A percentile compares a stretch with the other conserved stretches of the same genome.
Evolutionary conservation across 2,888 invertebrate species (phyloP).

Genomic region (Aspidiotus rigidus): DNA sequence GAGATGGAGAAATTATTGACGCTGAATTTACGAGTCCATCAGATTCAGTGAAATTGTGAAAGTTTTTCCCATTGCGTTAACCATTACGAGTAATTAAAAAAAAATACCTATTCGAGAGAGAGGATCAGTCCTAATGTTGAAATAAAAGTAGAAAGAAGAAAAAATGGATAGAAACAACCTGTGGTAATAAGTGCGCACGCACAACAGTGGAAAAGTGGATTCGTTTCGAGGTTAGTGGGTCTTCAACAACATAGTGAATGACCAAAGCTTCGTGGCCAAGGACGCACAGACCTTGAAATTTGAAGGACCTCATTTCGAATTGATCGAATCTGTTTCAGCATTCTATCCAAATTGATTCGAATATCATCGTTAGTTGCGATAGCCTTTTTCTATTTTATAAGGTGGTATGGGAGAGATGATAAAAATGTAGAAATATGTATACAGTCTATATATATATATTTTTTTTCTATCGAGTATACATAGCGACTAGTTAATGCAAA

Average conservation of each 20-base stretch:
- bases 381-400: too few species aligned
- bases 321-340: neutral
- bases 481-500: neutral
- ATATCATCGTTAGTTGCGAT: too few species aligned
- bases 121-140: constrained; percentile 24
- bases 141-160: neutral
- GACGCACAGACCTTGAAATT: constrained; percentile 29
- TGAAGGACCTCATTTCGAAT: constrained; percentile 5
- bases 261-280: constrained; percentile 28
- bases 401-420: too few species aligned
- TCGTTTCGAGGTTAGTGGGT: constrained; percentile 33
- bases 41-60: constrained; percentile 16
- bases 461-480: too few species aligned
- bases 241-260: constrained; percentile 16
- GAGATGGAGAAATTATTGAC: constrained; percentile 12
- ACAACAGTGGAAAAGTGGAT: constrained; percentile 33
- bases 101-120: neutral
- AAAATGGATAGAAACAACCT: too few species aligned
- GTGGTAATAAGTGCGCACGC: constrained; percentile 20
- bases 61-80: neutral
- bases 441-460: too few species aligned
- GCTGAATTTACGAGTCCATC: constrained; percentile 12
- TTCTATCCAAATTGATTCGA: too few species aligned
- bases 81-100: constrained; percentile 11
- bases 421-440: too few species aligned